These are phyloP conservation scores for Cynopterus sphinx DNA, from an alignment of 2,797 vertebrate species.

Conservation along the genomic window DNA sequence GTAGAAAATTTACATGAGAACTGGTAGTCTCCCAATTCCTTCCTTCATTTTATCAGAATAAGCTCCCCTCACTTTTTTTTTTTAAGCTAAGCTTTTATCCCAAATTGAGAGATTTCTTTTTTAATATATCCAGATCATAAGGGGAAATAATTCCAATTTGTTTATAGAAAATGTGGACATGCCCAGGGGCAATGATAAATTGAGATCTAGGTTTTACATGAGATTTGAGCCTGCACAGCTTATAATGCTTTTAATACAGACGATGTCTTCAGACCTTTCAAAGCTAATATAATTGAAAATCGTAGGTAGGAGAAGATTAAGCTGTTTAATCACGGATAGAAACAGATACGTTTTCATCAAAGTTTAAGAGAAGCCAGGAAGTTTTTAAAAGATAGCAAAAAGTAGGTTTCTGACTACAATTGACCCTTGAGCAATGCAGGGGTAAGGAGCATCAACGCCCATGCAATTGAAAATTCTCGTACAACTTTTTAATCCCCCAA, in stretches of 20 bases:
- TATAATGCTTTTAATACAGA: conserved; percentile 68
- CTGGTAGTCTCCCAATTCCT: neutral
- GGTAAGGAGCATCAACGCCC: neutral
- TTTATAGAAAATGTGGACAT: conserved; percentile 73
- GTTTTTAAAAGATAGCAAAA: conserved; percentile 34
- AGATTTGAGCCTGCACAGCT: conserved; percentile 73
- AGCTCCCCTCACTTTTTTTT: neutral
- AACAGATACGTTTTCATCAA: conserved; percentile 63
- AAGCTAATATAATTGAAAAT: conserved; percentile 76
- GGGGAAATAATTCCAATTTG: conserved; percentile 63
- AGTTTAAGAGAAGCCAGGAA: conserved; percentile 52
- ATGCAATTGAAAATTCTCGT: neutral
- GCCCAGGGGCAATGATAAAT: conserved; percentile 71
- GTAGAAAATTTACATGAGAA: neutral
- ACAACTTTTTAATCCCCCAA: neutral
- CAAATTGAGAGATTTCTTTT: conserved; percentile 59
- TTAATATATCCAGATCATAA: conserved; percentile 69
- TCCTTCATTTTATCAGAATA: conserved; percentile 13
- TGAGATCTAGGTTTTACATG: conserved; percentile 75
- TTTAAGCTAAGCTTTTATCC: neutral
- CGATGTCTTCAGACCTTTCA: conserved; percentile 63
- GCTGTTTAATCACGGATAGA: conserved; percentile 67
- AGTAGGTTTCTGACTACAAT: neutral
- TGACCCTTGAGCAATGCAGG: neutral
- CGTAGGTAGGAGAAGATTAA: conserved; percentile 75